Conservation (phyloP, 2,888 invertebrate genomes). For the Pinctada fucata region DNA sequence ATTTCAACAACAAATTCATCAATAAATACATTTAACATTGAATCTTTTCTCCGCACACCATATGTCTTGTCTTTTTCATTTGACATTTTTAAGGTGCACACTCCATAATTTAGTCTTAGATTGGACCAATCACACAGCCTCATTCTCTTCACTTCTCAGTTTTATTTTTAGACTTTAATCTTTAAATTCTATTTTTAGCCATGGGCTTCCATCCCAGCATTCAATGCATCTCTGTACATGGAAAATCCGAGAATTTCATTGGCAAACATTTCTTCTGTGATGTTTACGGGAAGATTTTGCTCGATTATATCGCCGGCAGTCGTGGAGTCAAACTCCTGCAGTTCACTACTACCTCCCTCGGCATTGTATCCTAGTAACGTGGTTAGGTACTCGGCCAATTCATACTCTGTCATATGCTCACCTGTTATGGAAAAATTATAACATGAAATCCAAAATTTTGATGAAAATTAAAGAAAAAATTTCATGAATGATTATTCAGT, state of each 20-base stretch:
- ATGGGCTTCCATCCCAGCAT: slow-evolving; percentile 1
- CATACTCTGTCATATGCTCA: slow-evolving; percentile 76
- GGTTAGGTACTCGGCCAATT: slow-evolving; percentile 75
- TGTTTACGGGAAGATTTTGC: slow-evolving; percentile 71
- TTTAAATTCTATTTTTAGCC: too few species aligned
- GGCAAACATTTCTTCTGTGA: slow-evolving; percentile 73
- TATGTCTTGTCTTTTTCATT: too few species aligned
- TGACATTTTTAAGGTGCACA: too few species aligned
- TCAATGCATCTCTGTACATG: slow-evolving; percentile 52
- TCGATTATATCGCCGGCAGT: slow-evolving; percentile 71
- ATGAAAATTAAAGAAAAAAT: too few species aligned
- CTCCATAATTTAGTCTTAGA: too few species aligned
- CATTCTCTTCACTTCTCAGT: too few species aligned
- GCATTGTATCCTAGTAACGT: slow-evolving; percentile 74
- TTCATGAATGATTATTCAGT: too few species aligned
- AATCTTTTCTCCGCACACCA: too few species aligned
- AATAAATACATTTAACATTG: too few species aligned
- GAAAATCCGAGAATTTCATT: slow-evolving; percentile 74
- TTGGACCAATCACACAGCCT: too few species aligned
- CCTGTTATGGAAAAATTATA: slow-evolving; percentile 58
- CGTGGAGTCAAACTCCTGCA: slow-evolving; percentile 68
- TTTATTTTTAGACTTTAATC: too few species aligned
- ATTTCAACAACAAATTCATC: too few species aligned
- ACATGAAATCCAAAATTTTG: neutral
- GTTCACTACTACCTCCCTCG: slow-evolving; percentile 75